These are phyloP conservation scores for Diaperis boleti DNA, from an alignment of 2,888 invertebrate species.

Conservation along the genomic window DNA sequence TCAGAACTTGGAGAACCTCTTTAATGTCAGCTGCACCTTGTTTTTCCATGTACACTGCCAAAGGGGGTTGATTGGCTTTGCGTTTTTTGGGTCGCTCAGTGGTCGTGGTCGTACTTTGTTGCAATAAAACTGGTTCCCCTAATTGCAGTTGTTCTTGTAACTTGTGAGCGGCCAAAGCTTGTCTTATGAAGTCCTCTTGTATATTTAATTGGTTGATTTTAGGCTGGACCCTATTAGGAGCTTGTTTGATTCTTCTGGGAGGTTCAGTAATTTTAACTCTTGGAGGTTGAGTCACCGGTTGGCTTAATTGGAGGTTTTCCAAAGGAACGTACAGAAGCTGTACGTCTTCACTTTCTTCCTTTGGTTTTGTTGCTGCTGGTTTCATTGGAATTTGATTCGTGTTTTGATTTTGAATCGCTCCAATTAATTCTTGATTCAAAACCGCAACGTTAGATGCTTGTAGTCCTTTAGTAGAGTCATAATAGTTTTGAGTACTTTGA, in stretches of 20 bases:
- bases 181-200: slow-evolving; percentile 64
- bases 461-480: slow-evolving; percentile 28
- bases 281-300: slow-evolving; percentile 67
- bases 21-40: slow-evolving; percentile 72
- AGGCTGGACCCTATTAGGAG: slow-evolving; percentile 43
- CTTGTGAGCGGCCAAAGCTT: slow-evolving; percentile 64
- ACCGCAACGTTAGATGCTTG: slow-evolving; percentile 49
- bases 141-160: slow-evolving; percentile 61
- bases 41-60: slow-evolving; percentile 83
- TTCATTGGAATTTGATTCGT: slow-evolving; percentile 17
- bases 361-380: slow-evolving; percentile 24
- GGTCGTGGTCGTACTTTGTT: slow-evolving; percentile 61
- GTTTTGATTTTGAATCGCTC: slow-evolving; percentile 42
- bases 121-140: slow-evolving; percentile 51
- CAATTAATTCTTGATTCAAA: slow-evolving; percentile 51
- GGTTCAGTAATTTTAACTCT: slow-evolving; percentile 58
- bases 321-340: slow-evolving; percentile 87
- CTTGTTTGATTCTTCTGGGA: slow-evolving; percentile 32
- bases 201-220: slow-evolving; percentile 51
- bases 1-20: slow-evolving; percentile 78
- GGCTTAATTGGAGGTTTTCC: slow-evolving; percentile 69
- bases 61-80: slow-evolving; percentile 86
- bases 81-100: slow-evolving; percentile 68
- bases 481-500: slow-evolving; percentile 49
- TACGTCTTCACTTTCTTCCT: slow-evolving; percentile 71